Conservation (phyloP, 2,113 vertebrate genomes). For the Equus quagga region DNA sequence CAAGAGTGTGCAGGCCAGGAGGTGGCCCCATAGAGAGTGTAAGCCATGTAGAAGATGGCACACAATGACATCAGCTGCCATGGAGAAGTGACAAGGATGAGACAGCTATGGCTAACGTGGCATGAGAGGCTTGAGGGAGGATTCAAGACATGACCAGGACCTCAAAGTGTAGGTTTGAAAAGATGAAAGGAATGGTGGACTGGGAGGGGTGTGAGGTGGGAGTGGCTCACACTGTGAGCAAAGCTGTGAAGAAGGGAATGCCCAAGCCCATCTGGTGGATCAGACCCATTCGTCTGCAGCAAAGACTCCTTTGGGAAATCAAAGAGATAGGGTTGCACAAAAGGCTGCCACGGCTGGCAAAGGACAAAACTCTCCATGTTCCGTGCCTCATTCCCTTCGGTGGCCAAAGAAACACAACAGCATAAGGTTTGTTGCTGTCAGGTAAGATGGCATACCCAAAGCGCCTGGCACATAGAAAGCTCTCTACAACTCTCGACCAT, state of each 20-base stretch:
- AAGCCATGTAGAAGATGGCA: rapidly evolving
- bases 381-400: not conserved
- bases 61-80: rapidly evolving
- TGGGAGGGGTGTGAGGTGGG: rapidly evolving
- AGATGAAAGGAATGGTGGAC: too few relatives aligned
- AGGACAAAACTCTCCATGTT: not conserved
- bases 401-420: not conserved
- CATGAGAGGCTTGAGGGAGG: not conserved
- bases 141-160: not conserved
- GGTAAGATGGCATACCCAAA: rapidly evolving
- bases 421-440: not conserved
- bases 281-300: rapidly evolving
- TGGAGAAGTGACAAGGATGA: not conserved
- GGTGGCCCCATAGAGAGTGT: not conserved
- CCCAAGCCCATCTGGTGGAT: rapidly evolving
- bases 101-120: rapidly evolving
- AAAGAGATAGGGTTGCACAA: not conserved
- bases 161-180: not conserved
- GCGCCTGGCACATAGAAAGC: not conserved
- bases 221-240: not conserved
- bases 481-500: rapidly evolving
- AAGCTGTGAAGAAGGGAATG: rapidly evolving
- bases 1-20: rapidly evolving
- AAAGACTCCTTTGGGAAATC: not conserved
- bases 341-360: rapidly evolving